Evolutionary conservation across 2,113 vertebrate species (phyloP).

Genomic region (Dipodomys ordii): DNA sequence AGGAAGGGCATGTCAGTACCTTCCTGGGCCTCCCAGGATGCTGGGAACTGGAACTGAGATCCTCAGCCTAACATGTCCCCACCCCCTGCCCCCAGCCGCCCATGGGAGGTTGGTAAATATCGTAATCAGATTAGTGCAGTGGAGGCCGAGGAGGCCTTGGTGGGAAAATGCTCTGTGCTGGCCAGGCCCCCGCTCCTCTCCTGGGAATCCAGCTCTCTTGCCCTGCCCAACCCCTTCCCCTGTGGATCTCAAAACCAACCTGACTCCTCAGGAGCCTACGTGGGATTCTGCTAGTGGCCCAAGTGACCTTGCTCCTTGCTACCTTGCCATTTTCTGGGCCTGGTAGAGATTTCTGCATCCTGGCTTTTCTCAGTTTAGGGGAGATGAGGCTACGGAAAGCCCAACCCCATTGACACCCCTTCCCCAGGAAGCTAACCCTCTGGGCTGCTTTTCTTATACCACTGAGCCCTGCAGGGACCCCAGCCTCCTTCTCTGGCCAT

Average conservation of each 20-base stretch:
- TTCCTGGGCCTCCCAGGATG: conserved; percentile 62
- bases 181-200: conserved; percentile 56
- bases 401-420: background rate
- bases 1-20: background rate
- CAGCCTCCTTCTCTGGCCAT: background rate
- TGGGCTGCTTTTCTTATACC: background rate
- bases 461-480: background rate
- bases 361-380: background rate
- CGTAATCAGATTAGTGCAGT: conserved; percentile 82
- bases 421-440: background rate
- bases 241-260: conserved; percentile 16
- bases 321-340: background rate
- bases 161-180: conserved; percentile 77
- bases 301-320: background rate
- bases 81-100: conserved; percentile 13
- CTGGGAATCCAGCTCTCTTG: conserved; percentile 71
- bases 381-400: background rate
- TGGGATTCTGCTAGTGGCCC: no score
- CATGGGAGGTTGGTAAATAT: conserved; percentile 81
- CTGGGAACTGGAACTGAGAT: conserved; percentile 74
- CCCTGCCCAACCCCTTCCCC: conserved; percentile 2
- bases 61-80: background rate
- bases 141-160: conserved; percentile 62
- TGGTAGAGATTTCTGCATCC: conserved; percentile 19
- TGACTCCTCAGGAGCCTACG: conserved; percentile 31